These are phyloP conservation scores for Ctenicera cuprea DNA, from an alignment of 2,888 invertebrate genomes.

Conservation along the genomic window DNA sequence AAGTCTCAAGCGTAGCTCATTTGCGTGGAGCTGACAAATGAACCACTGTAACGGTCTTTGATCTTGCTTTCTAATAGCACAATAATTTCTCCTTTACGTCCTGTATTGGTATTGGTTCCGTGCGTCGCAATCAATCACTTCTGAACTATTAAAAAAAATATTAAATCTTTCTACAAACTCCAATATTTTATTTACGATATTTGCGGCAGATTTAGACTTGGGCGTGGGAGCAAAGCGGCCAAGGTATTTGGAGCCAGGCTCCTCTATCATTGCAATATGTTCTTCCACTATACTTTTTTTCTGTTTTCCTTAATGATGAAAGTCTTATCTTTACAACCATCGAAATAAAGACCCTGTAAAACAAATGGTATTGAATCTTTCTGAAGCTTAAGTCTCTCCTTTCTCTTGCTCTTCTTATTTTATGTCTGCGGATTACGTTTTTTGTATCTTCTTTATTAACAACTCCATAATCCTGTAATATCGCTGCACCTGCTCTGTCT, in stretches of 20 bases:
- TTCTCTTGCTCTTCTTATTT: background rate
- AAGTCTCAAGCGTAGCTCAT: too few relatives aligned
- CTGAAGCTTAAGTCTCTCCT: too few relatives aligned
- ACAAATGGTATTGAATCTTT: too few relatives aligned
- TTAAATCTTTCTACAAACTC: background rate
- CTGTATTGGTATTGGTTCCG: too few relatives aligned
- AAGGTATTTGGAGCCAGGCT: background rate
- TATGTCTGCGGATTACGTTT: background rate
- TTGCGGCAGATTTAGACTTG: background rate
- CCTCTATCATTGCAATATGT: too few relatives aligned
- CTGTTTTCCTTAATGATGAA: background rate
- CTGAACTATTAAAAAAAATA: too few relatives aligned
- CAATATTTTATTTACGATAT: background rate
- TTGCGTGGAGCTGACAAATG: too few relatives aligned
- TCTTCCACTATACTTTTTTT: background rate
- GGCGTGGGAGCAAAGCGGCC: background rate
- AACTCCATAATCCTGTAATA: background rate
- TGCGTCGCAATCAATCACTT: too few relatives aligned
- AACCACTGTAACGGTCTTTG: too few relatives aligned
- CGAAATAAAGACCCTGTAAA: too few relatives aligned
- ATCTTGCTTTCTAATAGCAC: too few relatives aligned
- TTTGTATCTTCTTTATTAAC: background rate
- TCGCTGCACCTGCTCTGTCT: background rate
- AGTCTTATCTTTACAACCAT: background rate
- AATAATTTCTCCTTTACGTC: too few relatives aligned